phyloP scores from a whole-genome alignment of 35 echinoderm and acorn worm species.

The Lytechinus pictus region DNA sequence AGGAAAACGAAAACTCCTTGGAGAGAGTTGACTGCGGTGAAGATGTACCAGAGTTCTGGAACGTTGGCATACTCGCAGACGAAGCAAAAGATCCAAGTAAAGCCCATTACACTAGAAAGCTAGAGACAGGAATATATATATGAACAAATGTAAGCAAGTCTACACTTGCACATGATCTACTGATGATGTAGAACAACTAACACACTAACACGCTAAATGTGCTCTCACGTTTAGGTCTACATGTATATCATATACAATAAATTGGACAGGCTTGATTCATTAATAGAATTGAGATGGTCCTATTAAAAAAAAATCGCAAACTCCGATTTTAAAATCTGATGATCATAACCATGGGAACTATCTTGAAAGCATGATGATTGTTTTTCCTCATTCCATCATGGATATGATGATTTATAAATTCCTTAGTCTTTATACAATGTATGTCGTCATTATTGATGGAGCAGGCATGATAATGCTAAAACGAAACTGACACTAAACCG shows the following conservation, averaged over 20 bases:
- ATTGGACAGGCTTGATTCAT: too few species aligned
- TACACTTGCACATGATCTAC: neutral
- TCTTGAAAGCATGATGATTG: too few species aligned
- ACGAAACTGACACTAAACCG: neutral
- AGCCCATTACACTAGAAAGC: constrained; percentile 47
- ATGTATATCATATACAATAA: neutral
- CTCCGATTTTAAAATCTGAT: too few species aligned
- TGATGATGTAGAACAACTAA: neutral
- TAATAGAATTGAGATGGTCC: too few species aligned
- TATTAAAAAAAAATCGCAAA: neutral
- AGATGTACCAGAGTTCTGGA: constrained; percentile 52
- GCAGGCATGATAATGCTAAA: neutral
- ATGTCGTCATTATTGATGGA: too few species aligned
- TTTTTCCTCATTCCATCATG: too few species aligned
- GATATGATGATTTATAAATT: too few species aligned
- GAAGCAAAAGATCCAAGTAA: constrained; percentile 49
- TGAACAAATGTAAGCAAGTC: neutral
- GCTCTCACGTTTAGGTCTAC: neutral
- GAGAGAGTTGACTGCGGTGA: constrained; percentile 44
- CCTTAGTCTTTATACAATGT: too few species aligned
- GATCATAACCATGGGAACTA: too few species aligned
- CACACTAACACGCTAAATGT: neutral
- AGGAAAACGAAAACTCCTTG: constrained; percentile 44
- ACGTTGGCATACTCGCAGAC: constrained; percentile 21
- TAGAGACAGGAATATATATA: neutral